These are phyloP conservation scores for Ceratina calcarata DNA, from an alignment of 1,140 invertebrate genomes.

Conservation along the genomic window DNA sequence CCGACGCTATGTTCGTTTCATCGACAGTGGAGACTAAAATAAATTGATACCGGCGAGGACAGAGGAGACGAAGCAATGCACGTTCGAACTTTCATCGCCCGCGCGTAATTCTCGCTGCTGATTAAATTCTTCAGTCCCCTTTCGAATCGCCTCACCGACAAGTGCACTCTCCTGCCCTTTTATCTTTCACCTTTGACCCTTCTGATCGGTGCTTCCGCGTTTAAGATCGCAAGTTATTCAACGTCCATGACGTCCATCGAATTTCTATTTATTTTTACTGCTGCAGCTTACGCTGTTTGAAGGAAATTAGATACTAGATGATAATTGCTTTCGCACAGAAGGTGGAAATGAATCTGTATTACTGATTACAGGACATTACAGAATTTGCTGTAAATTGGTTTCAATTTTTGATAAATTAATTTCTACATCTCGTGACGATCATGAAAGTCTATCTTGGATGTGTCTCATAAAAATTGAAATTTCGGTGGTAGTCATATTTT, in stretches of 20 bases:
- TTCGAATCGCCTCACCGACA: slow-evolving; percentile 13
- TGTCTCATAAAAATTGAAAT: no score
- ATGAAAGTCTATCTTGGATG: no score
- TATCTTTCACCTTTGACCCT: slow-evolving; percentile 27
- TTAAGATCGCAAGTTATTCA: not conserved
- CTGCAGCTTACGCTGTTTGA: not conserved
- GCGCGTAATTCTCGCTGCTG: slow-evolving; percentile 17
- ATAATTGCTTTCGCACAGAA: no score
- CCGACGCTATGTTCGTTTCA: not conserved
- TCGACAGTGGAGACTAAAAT: not conserved
- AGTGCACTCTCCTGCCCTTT: slow-evolving; percentile 29
- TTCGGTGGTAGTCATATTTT: no score
- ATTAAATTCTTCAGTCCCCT: slow-evolving; percentile 23
- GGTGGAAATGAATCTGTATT: no score
- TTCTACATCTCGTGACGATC: no score
- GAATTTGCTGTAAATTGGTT: no score
- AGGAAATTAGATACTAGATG: not conserved
- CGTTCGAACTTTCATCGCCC: slow-evolving; percentile 3
- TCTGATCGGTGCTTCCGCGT: not conserved
- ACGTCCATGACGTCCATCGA: not conserved
- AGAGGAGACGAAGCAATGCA: not conserved
- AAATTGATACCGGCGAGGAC: slow-evolving; percentile 10
- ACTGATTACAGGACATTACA: no score
- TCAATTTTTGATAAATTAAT: no score
- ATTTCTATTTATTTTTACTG: not conserved